Conservation (phyloP, 2,888 invertebrate genomes). For the Cyrtodaria siliqua region DNA sequence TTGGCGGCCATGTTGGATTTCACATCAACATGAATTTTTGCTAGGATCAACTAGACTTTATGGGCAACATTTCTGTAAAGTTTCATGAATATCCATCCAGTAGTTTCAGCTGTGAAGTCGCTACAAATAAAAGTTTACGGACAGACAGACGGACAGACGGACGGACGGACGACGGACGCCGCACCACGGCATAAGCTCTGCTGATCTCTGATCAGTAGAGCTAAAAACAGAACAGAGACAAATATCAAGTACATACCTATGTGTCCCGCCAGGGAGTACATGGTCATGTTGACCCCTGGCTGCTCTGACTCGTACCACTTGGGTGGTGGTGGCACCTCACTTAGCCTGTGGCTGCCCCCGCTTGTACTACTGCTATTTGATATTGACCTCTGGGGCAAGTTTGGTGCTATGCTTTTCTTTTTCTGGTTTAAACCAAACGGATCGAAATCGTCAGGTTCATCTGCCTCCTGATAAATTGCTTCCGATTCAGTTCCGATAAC, state of each 20-base stretch:
- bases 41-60: too few species aligned
- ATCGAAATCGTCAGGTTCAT: constrained; percentile 36
- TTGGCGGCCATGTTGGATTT: too few species aligned
- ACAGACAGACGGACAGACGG: too few species aligned
- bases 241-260: constrained; percentile 48
- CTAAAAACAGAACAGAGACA: too few species aligned
- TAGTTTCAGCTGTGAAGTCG: too few species aligned
- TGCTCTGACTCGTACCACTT: constrained; percentile 18
- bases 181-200: too few species aligned
- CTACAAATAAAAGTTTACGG: too few species aligned
- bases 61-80: too few species aligned
- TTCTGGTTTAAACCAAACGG: constrained; percentile 40
- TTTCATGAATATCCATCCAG: too few species aligned
- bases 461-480: constrained; percentile 29
- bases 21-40: too few species aligned
- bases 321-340: constrained; percentile 50
- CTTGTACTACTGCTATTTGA: constrained; percentile 36
- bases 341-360: constrained; percentile 34
- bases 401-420: constrained; percentile 1
- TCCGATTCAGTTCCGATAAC: not conserved
- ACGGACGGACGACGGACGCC: too few species aligned
- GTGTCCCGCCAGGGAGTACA: constrained; percentile 48
- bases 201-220: too few species aligned
- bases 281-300: not conserved
- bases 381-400: constrained; percentile 27